These are phyloP conservation scores for Hassar affinis DNA, from an alignment of 2,113 vertebrate genomes.

Conservation along the genomic window DNA sequence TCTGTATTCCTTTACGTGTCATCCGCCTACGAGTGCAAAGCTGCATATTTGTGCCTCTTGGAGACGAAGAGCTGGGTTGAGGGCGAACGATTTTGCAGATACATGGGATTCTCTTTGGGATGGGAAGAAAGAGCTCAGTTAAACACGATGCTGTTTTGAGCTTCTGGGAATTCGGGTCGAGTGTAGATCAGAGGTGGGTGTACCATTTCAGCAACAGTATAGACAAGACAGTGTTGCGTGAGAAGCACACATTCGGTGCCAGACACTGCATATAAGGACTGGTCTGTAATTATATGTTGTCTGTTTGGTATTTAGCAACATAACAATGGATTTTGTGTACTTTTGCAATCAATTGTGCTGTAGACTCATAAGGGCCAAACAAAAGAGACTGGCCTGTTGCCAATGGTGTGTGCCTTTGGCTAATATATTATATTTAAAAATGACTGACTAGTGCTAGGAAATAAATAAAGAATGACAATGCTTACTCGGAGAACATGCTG, in stretches of 20 bases:
- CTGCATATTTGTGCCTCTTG: not conserved
- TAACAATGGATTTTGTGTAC: conserved; percentile 4
- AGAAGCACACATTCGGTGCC: not conserved
- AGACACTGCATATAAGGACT: not conserved
- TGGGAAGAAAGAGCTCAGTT: not conserved
- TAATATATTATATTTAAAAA: not conserved
- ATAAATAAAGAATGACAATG: not conserved
- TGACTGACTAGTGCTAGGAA: not conserved
- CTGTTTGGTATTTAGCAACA: conserved; percentile 20
- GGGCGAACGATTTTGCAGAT: not conserved
- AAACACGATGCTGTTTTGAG: not conserved
- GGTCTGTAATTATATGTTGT: conserved; percentile 19
- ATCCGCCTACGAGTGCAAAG: conserved; percentile 27
- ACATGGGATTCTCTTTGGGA: not conserved
- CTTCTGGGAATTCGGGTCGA: conserved; percentile 22
- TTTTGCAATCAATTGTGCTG: not conserved
- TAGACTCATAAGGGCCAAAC: conserved; percentile 26
- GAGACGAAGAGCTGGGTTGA: not conserved
- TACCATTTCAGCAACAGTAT: not conserved
- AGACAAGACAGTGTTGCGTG: not conserved
- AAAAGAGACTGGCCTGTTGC: conserved; percentile 17
- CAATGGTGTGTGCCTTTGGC: not conserved
- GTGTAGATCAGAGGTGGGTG: conserved; percentile 6
- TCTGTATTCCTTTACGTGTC: conserved; percentile 26
- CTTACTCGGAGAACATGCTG: not conserved